A percentile compares a stretch with the other conserved stretches of the same genome.
phyloP scores from a whole-genome alignment of 1,140 invertebrate species.

The Homarus americanus region DNA sequence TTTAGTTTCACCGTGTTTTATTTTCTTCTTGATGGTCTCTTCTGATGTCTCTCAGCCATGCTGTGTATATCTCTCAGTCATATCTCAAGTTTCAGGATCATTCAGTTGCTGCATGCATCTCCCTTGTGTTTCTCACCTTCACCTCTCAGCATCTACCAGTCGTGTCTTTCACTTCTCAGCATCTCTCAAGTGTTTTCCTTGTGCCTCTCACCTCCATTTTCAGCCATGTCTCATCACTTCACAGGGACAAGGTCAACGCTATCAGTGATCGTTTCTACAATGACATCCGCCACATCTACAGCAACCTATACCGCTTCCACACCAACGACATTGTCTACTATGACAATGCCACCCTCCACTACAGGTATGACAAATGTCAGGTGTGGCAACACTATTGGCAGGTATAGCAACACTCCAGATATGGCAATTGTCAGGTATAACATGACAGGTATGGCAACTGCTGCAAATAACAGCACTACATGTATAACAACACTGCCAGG shows the following conservation, averaged over 20 bases:
- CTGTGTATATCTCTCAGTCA: too few species aligned
- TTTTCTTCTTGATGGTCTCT: too few species aligned
- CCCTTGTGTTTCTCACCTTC: background rate
- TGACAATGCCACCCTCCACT: slow-evolving; percentile 76
- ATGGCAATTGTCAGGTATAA: too few species aligned
- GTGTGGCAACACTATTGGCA: background rate
- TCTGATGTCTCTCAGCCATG: too few species aligned
- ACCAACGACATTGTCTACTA: slow-evolving; percentile 75
- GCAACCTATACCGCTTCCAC: slow-evolving; percentile 76
- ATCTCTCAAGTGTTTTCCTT: background rate
- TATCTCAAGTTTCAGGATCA: background rate
- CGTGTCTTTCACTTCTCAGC: background rate
- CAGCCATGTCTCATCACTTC: slow-evolving; percentile 5
- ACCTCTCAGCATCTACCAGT: background rate
- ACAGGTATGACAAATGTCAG: slow-evolving; percentile 74
- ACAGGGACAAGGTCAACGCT: slow-evolving; percentile 76
- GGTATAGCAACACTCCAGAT: too few species aligned
- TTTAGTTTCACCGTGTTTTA: too few species aligned
- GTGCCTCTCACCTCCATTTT: background rate
- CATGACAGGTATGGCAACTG: too few species aligned
- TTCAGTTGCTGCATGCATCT: background rate
- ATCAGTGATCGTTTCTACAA: slow-evolving; percentile 76
- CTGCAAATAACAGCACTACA: too few species aligned
- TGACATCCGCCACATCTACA: slow-evolving; percentile 75
- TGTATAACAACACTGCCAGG: background rate